phyloP scores from a whole-genome alignment of 2,888 invertebrate genomes.

The Phymatocera aterrima region DNA sequence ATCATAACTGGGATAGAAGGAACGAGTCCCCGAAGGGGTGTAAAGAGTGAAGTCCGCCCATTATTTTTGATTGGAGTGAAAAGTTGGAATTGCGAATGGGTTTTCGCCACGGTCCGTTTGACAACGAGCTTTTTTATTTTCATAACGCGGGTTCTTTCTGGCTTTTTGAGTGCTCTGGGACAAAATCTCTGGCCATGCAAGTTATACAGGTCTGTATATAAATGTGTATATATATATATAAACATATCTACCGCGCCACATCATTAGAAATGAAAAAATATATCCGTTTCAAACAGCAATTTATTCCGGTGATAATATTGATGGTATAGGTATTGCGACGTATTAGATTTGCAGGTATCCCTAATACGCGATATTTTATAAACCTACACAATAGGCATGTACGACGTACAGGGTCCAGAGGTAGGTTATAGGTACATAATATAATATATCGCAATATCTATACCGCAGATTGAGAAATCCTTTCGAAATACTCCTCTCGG shows the following conservation, averaged over 20 bases:
- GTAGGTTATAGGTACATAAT: background rate
- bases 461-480: background rate
- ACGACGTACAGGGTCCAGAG: no score
- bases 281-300: background rate
- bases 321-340: no score
- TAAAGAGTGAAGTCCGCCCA: slow-evolving; percentile 24
- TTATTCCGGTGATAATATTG: background rate
- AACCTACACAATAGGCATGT: no score
- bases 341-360: no score
- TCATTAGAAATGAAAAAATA: background rate
- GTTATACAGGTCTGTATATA: no score
- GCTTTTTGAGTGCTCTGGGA: background rate
- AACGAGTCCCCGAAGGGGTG: slow-evolving; percentile 23
- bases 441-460: background rate
- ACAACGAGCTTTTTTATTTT: slow-evolving; percentile 14
- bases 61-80: slow-evolving; percentile 46
- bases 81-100: slow-evolving; percentile 41
- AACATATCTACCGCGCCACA: no score
- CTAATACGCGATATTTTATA: no score
- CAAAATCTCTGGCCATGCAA: background rate
- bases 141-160: background rate
- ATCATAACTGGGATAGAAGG: no score
- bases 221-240: no score
- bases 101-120: slow-evolving; percentile 41
- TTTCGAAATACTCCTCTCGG: background rate